Evolutionary conservation across 2,797 vertebrate species (phyloP).

Genomic region (Thalassophryne amazonica): DNA sequence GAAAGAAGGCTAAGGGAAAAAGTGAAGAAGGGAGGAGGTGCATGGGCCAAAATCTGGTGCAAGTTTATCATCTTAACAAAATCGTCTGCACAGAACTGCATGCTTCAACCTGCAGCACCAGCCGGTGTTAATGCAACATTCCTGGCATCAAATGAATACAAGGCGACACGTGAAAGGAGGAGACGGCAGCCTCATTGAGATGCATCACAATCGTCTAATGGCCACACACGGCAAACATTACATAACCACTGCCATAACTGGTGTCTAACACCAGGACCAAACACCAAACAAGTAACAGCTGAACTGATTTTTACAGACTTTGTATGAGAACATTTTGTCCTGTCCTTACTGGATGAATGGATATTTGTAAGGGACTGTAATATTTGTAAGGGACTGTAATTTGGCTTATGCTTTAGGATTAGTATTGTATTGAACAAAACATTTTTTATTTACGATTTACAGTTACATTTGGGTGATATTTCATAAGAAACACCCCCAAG

Average conservation of each 20-base stretch:
- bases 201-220: conserved; percentile 36
- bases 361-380: too few relatives aligned
- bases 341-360: background rate
- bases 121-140: too few relatives aligned
- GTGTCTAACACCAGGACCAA: conserved; percentile 17
- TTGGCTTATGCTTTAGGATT: too few relatives aligned
- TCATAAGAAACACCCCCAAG: too few relatives aligned
- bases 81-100: too few relatives aligned
- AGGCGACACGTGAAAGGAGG: background rate
- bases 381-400: too few relatives aligned
- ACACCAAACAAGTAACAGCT: background rate
- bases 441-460: too few relatives aligned
- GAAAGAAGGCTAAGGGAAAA: background rate
- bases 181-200: conserved; percentile 29
- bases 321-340: background rate
- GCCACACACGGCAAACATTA: conserved; percentile 48
- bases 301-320: background rate
- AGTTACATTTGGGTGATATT: too few relatives aligned
- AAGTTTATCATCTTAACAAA: too few relatives aligned
- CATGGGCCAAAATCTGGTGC: background rate
- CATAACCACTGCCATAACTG: conserved; percentile 32
- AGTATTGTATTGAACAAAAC: too few relatives aligned
- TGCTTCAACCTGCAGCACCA: too few relatives aligned
- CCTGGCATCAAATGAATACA: background rate
- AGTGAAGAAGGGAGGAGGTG: conserved; percentile 12